Percentiles rank a stretch among this genome's conserved stretches.
phyloP scores from a whole-genome alignment of 2,113 vertebrate species.

The Axis porcinus region DNA sequence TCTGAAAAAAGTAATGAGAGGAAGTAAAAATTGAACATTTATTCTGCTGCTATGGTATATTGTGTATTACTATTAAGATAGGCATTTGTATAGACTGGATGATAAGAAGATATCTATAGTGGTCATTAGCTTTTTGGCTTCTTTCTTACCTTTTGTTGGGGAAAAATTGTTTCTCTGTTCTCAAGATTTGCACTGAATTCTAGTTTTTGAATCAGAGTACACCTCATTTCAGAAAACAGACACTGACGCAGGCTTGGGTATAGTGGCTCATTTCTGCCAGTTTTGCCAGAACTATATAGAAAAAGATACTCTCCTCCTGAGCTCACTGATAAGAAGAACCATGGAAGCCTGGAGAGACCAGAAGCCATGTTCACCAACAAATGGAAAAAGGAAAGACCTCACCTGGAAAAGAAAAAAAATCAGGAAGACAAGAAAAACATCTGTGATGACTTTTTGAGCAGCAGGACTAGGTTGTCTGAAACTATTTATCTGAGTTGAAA shows the following conservation, averaged over 20 bases:
- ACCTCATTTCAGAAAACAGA: not conserved
- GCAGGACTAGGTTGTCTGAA: not conserved
- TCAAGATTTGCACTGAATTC: not conserved
- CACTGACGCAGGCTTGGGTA: accelerated
- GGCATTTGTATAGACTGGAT: not conserved
- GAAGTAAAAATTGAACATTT: not conserved
- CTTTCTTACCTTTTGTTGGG: not conserved
- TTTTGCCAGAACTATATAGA: not conserved
- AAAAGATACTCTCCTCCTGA: not conserved
- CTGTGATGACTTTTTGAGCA: not conserved
- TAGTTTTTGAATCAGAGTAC: not conserved
- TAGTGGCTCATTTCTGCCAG: not conserved
- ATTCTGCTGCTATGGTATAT: not conserved
- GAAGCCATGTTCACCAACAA: not conserved
- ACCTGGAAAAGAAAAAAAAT: not conserved
- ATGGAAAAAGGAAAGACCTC: not conserved
- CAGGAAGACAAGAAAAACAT: not conserved
- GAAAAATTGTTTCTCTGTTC: not conserved
- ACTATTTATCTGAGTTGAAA: not conserved
- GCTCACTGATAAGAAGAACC: not conserved
- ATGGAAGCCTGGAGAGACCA: not conserved
- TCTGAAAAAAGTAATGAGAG: not conserved
- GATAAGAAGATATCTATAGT: not conserved
- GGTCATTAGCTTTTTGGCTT: not conserved
- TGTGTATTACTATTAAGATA: not conserved